Conservation (phyloP, 2,888 invertebrate species). For the Aethes cnicana region DNA sequence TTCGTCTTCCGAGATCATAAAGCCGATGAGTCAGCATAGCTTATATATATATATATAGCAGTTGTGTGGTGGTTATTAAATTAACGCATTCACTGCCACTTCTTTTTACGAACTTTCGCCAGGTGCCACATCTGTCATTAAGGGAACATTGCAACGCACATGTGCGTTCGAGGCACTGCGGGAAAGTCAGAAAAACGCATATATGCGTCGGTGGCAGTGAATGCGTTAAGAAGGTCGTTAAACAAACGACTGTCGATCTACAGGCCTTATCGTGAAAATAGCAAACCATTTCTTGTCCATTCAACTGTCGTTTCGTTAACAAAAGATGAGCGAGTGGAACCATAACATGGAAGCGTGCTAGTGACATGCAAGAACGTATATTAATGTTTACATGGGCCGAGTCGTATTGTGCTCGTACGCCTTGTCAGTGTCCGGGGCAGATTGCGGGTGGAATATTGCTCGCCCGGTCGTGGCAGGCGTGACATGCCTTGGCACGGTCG, state of each 20-base stretch:
- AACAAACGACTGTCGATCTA: conserved; percentile 17
- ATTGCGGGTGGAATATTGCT: conserved; percentile 34
- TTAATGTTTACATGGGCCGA: conserved; percentile 28
- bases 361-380: conserved; percentile 24
- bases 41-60: conserved; percentile 6
- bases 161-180: too few species aligned
- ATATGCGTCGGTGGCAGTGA: too few species aligned
- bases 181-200: too few species aligned
- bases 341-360: conserved; percentile 22
- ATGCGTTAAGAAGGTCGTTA: conserved; percentile 14
- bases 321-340: conserved; percentile 22
- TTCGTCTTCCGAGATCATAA: not conserved
- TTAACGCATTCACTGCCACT: too few species aligned
- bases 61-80: not conserved
- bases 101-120: too few species aligned
- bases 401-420: conserved; percentile 26
- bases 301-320: conserved; percentile 17
- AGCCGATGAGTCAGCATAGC: too few species aligned
- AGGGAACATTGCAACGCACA: too few species aligned
- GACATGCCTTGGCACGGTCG: conserved; percentile 9
- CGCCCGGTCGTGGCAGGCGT: conserved; percentile 40
- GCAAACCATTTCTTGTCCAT: conserved; percentile 18
- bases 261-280: conserved; percentile 6
- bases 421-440: conserved; percentile 46
- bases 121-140: too few species aligned